Percentiles rank a stretch among this genome's conserved stretches.
phyloP scores from a whole-genome alignment of 1,140 invertebrate genomes.

The Ptiloglossa arizonensis region DNA sequence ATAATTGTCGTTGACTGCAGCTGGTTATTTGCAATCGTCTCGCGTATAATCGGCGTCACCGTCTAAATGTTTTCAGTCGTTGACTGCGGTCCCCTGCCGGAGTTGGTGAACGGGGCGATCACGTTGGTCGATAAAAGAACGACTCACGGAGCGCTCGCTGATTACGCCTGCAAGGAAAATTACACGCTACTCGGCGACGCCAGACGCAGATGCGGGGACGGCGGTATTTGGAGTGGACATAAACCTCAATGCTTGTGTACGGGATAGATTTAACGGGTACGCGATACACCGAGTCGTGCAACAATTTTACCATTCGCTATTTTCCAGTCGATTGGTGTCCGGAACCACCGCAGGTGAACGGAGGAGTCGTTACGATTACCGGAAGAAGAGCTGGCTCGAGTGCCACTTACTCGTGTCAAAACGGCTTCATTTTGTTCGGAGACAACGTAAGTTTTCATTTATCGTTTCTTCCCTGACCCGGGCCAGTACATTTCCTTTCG shows the following conservation, averaged over 20 bases:
- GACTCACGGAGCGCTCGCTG: constrained; percentile 89
- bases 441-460: constrained; percentile 83
- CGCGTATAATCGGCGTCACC: background rate
- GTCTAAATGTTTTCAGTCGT: constrained; percentile 84
- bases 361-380: constrained; percentile 86
- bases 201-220: constrained; percentile 88
- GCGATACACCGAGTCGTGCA: background rate
- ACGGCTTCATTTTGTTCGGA: constrained; percentile 93
- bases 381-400: constrained; percentile 89
- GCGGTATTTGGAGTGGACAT: constrained; percentile 91
- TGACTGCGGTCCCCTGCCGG: constrained; percentile 88
- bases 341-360: constrained; percentile 88
- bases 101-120: constrained; percentile 89
- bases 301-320: constrained; percentile 33
- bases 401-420: constrained; percentile 90
- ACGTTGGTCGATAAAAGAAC: constrained; percentile 86
- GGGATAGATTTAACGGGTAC: constrained; percentile 11
- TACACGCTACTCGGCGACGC: constrained; percentile 91
- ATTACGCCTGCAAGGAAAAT: constrained; percentile 91
- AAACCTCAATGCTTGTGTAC: constrained; percentile 90
- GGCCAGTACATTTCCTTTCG: background rate
- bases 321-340: constrained; percentile 90
- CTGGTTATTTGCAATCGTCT: background rate
- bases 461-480: too few relatives aligned
- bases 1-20: constrained; percentile 3